Base-by-base conservation (phyloP, 2,888 invertebrate genomes). In the Coleophora deauratella region DNA sequence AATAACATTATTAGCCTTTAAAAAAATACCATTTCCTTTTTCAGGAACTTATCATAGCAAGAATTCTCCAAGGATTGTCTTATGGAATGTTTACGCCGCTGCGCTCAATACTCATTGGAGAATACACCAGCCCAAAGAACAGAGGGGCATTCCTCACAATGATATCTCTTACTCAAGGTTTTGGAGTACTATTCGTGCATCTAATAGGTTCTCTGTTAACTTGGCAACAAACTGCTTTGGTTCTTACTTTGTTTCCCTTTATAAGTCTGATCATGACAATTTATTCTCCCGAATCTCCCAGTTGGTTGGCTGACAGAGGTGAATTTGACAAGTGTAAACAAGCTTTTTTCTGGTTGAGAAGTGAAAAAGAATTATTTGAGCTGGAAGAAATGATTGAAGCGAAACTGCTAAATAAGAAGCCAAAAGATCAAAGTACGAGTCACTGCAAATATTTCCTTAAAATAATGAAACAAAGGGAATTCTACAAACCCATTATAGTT, bases 181-280 rank as follows among this genome's bases (percentile, higher is more conserved):
- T 84, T 27, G 91, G 91, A 0, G 87, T 91, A 27, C 77, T 91
- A 9, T 52, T 88, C 2, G 86, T 88, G 3, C 92, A 92, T 53
- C 59, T 86, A 0, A 57, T 91, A 9, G 92, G 92, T 0, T 88
- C 88, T 1, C 72, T 87, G 47, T 55, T 88, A 0, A 59, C 73
- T 28, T 91, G 90, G 90, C 76, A 86, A 51, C 65, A 62, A 3
- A 85, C 88, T 1, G 87, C 89, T 0, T 57, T 87, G 2, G 60
- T 88, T 4, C 79, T 84, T 42, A 60, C 75, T 0, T 47, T 66
- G 12, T 68, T 88, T 12, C 78, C 87, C 1, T 52, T 86, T 7
- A 54, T 76, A 4, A 81, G 88, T 27, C 59, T 89, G 3, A 28
- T 72, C 4, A 71, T 80, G 66, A 71, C 64, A 0, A 57, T 71